Conservation (phyloP, 2,113 vertebrate genomes). For the Tricholaema leucomelas region DNA sequence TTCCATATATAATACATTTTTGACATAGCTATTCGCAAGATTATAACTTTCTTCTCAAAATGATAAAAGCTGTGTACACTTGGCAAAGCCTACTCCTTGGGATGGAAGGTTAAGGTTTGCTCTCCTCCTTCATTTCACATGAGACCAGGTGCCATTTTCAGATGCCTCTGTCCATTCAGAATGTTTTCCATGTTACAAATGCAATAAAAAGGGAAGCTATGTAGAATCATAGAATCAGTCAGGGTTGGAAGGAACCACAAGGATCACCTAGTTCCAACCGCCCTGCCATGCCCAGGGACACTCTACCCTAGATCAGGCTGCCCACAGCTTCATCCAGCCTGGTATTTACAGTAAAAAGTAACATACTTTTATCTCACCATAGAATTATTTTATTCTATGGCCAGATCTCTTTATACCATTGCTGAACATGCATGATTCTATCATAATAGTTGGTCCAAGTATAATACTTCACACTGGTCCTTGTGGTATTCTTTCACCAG, state of each 20-base stretch:
- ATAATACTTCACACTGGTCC: neutral
- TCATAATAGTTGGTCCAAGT: neutral
- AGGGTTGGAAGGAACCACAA: too few species aligned
- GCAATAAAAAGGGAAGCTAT: neutral
- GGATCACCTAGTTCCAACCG: too few species aligned
- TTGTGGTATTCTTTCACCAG: neutral
- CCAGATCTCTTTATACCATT: neutral
- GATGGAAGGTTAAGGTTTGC: neutral
- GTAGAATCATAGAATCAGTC: too few species aligned
- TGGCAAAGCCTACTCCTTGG: neutral
- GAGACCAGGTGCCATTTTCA: neutral
- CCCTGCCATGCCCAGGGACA: too few species aligned
- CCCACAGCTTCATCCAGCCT: too few species aligned
- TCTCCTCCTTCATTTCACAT: neutral
- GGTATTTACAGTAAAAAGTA: neutral
- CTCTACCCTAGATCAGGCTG: too few species aligned
- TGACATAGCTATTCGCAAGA: neutral
- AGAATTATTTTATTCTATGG: neutral
- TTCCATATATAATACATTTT: neutral
- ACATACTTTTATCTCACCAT: neutral
- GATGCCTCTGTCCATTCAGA: neutral
- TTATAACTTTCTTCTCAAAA: neutral
- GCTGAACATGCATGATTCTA: neutral
- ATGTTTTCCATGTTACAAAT: neutral
- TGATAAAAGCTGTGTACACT: neutral